Conservation (phyloP, 2,797 vertebrate genomes). For the Gephyroberyx darwinii region DNA sequence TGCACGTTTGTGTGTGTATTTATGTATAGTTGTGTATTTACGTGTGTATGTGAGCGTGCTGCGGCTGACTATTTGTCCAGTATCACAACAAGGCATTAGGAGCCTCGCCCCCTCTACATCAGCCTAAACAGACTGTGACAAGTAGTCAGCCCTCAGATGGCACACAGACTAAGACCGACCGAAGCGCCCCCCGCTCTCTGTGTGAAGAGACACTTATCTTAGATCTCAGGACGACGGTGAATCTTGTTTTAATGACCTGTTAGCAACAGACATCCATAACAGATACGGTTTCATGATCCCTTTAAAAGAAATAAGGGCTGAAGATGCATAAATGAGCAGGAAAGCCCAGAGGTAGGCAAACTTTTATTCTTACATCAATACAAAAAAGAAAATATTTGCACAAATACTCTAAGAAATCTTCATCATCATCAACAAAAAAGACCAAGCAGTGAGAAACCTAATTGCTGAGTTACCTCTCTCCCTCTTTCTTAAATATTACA, state of each 20-base stretch:
- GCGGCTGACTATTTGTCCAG: slow-evolving; percentile 69
- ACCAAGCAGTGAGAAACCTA: too few species aligned
- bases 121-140: slow-evolving; percentile 65
- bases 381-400: neutral
- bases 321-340: neutral
- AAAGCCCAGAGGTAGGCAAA: too few species aligned
- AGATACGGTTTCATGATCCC: neutral
- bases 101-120: slow-evolving; percentile 64
- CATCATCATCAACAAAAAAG: too few species aligned
- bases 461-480: too few species aligned
- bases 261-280: slow-evolving; percentile 2
- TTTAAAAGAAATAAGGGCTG: neutral
- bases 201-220: slow-evolving; percentile 4
- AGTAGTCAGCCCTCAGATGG: slow-evolving; percentile 47
- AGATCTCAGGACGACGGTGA: slow-evolving; percentile 12
- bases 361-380: neutral
- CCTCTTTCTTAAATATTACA: neutral
- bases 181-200: slow-evolving; percentile 11
- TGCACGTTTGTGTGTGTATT: slow-evolving; percentile 42
- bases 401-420: too few species aligned
- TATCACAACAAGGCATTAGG: slow-evolving; percentile 75
- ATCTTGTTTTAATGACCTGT: slow-evolving; percentile 15
- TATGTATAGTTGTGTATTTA: slow-evolving; percentile 28
- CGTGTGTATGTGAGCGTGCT: slow-evolving; percentile 26
- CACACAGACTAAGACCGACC: slow-evolving; percentile 39